Percentiles rank a stretch among this genome's conserved stretches.
Evolutionary conservation across 2,113 vertebrate species (phyloP).

Genomic region (Cyprinodon variegatus): DNA sequence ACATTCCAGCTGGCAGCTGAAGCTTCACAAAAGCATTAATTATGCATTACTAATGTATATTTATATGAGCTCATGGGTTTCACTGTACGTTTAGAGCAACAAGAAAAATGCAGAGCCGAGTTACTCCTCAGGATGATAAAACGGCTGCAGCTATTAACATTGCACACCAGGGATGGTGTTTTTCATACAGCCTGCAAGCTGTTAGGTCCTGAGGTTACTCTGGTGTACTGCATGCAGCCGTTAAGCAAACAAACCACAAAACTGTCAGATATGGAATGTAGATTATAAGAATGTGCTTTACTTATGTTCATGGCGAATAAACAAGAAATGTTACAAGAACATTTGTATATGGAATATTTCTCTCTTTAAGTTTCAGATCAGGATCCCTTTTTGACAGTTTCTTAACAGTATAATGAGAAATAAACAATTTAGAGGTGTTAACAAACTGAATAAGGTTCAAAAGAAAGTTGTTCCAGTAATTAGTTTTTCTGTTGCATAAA

Average conservation of each 20-base stretch:
- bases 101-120: neutral
- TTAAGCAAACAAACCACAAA: slow-evolving; percentile 40
- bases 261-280: slow-evolving; percentile 44
- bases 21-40: slow-evolving; percentile 1
- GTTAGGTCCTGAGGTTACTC: slow-evolving; percentile 20
- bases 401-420: slow-evolving; percentile 11
- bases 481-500: slow-evolving; percentile 5
- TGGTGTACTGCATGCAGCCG: slow-evolving; percentile 6
- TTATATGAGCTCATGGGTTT: neutral
- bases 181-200: slow-evolving; percentile 29
- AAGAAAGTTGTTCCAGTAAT: slow-evolving; percentile 13
- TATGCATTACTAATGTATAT: neutral
- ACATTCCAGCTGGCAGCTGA: neutral
- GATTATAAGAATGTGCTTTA: slow-evolving; percentile 26
- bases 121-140: neutral
- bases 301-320: slow-evolving; percentile 12
- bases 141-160: slow-evolving; percentile 5
- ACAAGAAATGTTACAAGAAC: slow-evolving; percentile 1
- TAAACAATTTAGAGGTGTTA: neutral
- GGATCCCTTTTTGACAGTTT: slow-evolving; percentile 14
- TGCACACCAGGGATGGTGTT: slow-evolving; percentile 3
- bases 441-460: neutral
- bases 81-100: neutral
- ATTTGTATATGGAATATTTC: slow-evolving; percentile 11
- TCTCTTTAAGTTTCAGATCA: slow-evolving; percentile 12